phyloP scores from a whole-genome alignment of 2,888 invertebrate species.

The Cataglyphis rosenhaueri region DNA sequence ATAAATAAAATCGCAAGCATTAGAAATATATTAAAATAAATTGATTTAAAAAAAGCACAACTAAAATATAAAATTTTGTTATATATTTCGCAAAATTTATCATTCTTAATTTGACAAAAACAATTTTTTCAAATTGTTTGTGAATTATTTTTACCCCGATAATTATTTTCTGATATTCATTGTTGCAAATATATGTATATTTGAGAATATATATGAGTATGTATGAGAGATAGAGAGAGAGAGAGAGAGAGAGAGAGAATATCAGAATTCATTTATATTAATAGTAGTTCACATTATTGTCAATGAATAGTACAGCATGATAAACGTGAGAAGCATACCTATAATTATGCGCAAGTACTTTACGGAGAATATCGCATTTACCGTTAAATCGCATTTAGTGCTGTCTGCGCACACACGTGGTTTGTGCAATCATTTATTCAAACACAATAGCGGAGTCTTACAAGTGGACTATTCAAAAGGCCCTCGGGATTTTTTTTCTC shows the following conservation, averaged over 20 bases:
- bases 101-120: background rate
- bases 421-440: conserved; percentile 42
- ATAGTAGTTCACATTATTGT: background rate
- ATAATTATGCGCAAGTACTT: conserved; percentile 41
- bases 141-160: background rate
- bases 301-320: conserved; percentile 11
- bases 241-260: background rate
- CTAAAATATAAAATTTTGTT: background rate
- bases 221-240: background rate
- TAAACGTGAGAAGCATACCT: conserved; percentile 30
- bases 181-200: background rate
- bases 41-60: background rate
- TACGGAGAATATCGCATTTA: conserved; percentile 17
- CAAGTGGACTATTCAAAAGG: conserved; percentile 36
- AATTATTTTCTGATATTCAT: background rate
- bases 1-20: background rate
- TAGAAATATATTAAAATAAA: background rate
- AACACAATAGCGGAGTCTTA: conserved; percentile 43
- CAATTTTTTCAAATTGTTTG: background rate
- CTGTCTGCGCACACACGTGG: conserved; percentile 18
- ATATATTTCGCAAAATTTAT: background rate
- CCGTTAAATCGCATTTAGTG: conserved; percentile 51
- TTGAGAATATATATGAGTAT: no score
- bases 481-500: conserved; percentile 17
- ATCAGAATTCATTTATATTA: background rate